Conservation (phyloP, 1,140 invertebrate genomes). For the Lethrus apterus region DNA sequence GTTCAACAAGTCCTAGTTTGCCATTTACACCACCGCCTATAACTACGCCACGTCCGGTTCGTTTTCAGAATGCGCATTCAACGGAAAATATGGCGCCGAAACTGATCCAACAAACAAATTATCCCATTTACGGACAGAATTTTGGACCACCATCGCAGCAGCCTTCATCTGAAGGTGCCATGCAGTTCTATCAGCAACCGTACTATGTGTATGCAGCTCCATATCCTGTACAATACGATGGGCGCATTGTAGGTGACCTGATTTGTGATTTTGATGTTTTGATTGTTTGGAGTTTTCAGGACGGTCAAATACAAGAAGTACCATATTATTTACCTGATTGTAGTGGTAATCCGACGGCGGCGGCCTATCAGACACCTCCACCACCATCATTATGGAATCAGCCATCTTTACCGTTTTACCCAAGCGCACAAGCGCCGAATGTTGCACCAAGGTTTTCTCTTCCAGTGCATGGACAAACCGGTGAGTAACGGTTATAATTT, state of each 20-base stretch:
- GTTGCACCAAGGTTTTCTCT: conserved; percentile 17
- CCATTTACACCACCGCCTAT: conserved; percentile 30
- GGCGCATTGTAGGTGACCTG: conserved; percentile 28
- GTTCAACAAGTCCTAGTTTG: conserved; percentile 37
- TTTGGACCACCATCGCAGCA: conserved; percentile 10
- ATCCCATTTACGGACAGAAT: conserved; percentile 18
- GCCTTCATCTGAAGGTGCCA: too few species aligned
- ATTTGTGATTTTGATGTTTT: neutral
- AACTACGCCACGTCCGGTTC: conserved; percentile 15
- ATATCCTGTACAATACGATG: conserved; percentile 32
- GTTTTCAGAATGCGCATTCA: conserved; percentile 11
- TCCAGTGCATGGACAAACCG: conserved; percentile 8
- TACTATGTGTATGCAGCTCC: conserved; percentile 35
- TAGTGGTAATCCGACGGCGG: conserved; percentile 18
- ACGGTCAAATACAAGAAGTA: conserved; percentile 16
- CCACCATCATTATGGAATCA: conserved; percentile 28
- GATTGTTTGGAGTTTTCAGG: conserved; percentile 9
- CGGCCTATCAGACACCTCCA: conserved; percentile 24
- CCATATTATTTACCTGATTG: conserved; percentile 26
- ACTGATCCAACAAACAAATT: conserved; percentile 16
- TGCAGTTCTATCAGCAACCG: conserved; percentile 31
- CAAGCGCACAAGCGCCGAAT: conserved; percentile 12
- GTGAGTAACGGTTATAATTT: neutral
- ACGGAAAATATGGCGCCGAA: conserved; percentile 11
- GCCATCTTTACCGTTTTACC: conserved; percentile 27